Percentiles rank a stretch among this genome's conserved stretches.
Conservation (phyloP, 1,140 invertebrate species). For the Microplitis mediator region DNA sequence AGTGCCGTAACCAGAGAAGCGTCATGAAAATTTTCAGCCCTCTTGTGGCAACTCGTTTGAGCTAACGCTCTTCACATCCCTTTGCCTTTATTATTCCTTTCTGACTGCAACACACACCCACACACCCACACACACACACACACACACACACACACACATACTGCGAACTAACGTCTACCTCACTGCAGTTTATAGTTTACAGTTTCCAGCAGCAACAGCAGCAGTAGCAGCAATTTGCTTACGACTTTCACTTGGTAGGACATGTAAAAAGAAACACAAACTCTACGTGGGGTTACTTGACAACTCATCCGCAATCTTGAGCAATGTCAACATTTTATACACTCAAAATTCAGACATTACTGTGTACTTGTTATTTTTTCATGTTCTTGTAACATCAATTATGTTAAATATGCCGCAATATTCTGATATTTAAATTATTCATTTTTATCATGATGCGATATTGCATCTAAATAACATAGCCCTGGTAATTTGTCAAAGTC, state of each 20-base stretch:
- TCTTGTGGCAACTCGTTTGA: not conserved
- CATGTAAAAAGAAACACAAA: not conserved
- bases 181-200: not conserved
- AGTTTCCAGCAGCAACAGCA: no score
- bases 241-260: not conserved
- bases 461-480: no score
- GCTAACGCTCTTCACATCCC: not conserved
- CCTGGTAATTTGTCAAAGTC: no score
- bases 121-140: not conserved
- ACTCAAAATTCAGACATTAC: no score
- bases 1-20: constrained; percentile 5
- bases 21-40: constrained; percentile 9
- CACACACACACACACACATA: not conserved
- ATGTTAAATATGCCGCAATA: no score
- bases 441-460: no score
- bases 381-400: no score
- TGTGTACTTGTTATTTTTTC: no score
- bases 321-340: not conserved
- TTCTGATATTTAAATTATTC: no score
- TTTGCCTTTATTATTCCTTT: not conserved
- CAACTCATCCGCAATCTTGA: not conserved
- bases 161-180: not conserved
- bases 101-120: not conserved
- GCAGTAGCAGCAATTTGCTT: no score
- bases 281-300: not conserved